Percentiles rank a stretch among this genome's conserved stretches.
Evolutionary conservation across 2,113 vertebrate genomes (phyloP).

Genomic region (Equus przewalskii): DNA sequence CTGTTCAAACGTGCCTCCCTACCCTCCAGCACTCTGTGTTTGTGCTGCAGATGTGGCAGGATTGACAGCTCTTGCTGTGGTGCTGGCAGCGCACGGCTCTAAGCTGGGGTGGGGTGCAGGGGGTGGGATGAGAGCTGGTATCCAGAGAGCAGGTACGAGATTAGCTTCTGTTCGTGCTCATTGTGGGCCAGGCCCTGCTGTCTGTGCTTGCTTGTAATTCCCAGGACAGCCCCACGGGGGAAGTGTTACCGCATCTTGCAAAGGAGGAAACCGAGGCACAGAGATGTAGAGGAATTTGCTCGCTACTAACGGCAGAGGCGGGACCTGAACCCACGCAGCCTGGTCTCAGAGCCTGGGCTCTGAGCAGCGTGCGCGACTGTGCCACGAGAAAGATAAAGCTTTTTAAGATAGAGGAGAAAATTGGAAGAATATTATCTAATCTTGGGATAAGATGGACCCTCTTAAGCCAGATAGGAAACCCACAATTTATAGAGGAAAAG

Average conservation of each 20-base stretch:
- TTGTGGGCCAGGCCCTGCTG: accelerated
- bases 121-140: neutral
- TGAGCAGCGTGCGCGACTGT: accelerated
- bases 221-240: neutral
- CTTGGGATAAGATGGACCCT: neutral
- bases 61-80: constrained; percentile 34
- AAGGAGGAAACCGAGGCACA: neutral
- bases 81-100: neutral
- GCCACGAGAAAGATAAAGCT: neutral
- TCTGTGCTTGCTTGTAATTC: accelerated
- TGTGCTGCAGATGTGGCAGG: neutral
- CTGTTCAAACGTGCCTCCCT: neutral
- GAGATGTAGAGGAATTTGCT: neutral
- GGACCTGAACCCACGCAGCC: neutral
- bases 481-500: neutral
- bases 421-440: neutral
- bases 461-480: neutral
- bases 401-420: neutral
- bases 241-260: neutral
- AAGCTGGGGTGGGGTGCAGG: neutral
- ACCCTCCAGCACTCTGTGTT: neutral
- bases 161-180: accelerated
- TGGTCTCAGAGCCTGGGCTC: neutral
- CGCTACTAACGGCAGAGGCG: neutral
- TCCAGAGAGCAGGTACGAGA: neutral